phyloP scores from a whole-genome alignment of 1,140 invertebrate species.

The Portunus trituberculatus region DNA sequence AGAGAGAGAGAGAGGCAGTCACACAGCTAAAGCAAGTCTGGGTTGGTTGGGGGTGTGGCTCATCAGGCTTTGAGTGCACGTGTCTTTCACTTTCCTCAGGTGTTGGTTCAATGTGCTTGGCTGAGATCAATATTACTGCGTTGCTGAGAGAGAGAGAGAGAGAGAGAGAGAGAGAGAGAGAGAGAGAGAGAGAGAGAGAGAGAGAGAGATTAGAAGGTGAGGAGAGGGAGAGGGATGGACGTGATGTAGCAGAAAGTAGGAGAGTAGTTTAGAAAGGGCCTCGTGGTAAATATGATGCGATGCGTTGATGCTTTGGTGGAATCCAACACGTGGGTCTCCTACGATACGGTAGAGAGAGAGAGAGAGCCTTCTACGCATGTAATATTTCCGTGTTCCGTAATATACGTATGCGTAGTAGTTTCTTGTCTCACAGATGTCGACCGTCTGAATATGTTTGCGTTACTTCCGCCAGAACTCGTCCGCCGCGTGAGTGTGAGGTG shows the following conservation, averaged over 20 bases:
- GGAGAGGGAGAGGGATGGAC: not conserved
- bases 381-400: too few relatives aligned
- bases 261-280: not conserved
- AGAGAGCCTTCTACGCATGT: too few relatives aligned
- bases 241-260: not conserved
- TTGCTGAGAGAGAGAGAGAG: not conserved
- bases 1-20: not conserved
- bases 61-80: not conserved
- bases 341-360: too few relatives aligned
- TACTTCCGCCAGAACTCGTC: too few relatives aligned
- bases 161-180: too few relatives aligned
- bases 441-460: too few relatives aligned
- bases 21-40: too few relatives aligned
- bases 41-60: too few relatives aligned
- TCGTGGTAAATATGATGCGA: not conserved
- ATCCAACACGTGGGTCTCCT: not conserved
- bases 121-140: not conserved
- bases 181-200: not conserved
- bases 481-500: too few relatives aligned
- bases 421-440: too few relatives aligned
- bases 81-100: not conserved
- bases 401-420: too few relatives aligned
- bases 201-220: not conserved
- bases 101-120: not conserved
- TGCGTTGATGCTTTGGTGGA: not conserved